Base-by-base conservation (phyloP, 1,140 invertebrate species). In the Heliothis virescens region DNA sequence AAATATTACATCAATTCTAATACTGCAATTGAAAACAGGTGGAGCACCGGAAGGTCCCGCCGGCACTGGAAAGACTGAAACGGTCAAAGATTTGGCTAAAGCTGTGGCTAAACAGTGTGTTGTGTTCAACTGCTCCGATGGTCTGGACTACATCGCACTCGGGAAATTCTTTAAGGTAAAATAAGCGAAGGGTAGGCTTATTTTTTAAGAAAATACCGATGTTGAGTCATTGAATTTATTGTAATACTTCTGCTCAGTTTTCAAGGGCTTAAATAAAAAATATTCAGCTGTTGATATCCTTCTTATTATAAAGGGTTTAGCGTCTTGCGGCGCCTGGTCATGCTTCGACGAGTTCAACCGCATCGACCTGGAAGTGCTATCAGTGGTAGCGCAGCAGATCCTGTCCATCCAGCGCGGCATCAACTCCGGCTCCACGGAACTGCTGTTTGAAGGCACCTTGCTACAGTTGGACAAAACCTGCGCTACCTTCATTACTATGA, bases 331-430 rank as follows among this genome's bases (percentile, higher is more conserved):
- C 10, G 98, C 99, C 1, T 99, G 98, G 98, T 98, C 98, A 0
- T 99, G 99, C 92, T 99, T 99, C 90, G 99, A 99, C 89, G 99
- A 99, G 94, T 99, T 99, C 91, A 98, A 98, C 89, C 96, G 97
- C 12, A 98, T 98, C 80, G 97, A 98, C 87, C 89, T 98, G 48
- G 97, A 98, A 92, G 98, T 99, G 53, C 90, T 99, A 41, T 99
- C 98, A 0, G 98, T 99, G 1, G 98, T 98, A 3, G 98, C 98
- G 0, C 98, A 98, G 91, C 98, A 98, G 93, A 99, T 99, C 78
- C 82, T 97, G 34, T 97, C 97, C 21, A 97, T 97, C 77, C 97
- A 97, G 88, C 94, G 97, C 29, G 97, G 96, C 48, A 98, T 99
- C 74, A 97, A 97, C 84, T 96, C 97, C 1, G 97, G 97, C 0